Evolutionary conservation across 2,113 vertebrate genomes (phyloP).

Genomic region (Ploceus nigricollis): DNA sequence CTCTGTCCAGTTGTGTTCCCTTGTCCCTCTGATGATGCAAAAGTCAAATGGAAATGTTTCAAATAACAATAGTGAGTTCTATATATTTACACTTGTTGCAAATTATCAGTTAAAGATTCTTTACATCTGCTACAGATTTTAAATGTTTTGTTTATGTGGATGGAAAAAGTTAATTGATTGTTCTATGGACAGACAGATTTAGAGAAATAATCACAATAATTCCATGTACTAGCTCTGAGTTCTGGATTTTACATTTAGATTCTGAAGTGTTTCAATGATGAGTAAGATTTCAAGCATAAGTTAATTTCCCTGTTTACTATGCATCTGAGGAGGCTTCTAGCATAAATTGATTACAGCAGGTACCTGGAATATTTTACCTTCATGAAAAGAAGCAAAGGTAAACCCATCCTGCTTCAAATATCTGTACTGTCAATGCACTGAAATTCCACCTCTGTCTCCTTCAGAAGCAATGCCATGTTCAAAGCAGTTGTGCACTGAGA

Average conservation of each 20-base stretch:
- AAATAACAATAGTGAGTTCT: background rate
- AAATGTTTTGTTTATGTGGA: background rate
- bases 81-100: background rate
- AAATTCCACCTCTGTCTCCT: background rate
- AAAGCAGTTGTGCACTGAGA: background rate
- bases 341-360: background rate
- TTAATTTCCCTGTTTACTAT: background rate
- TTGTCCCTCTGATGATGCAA: background rate
- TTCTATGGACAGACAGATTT: slow-evolving; percentile 22
- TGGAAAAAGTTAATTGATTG: background rate
- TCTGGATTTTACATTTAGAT: slow-evolving; percentile 46
- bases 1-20: background rate
- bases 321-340: slow-evolving; percentile 51
- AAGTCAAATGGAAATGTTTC: background rate
- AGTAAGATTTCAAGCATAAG: slow-evolving; percentile 1
- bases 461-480: background rate
- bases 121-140: background rate
- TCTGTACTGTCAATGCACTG: background rate
- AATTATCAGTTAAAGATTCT: background rate
- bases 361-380: background rate
- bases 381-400: background rate
- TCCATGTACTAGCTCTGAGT: background rate
- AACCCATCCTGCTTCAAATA: background rate
- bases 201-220: background rate
- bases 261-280: slow-evolving; percentile 1